Evolutionary conservation across 2,797 vertebrate species (phyloP), one percentile per base, ranked within the genome.

Genomic region (Xiphophorus birchmanni): DNA sequence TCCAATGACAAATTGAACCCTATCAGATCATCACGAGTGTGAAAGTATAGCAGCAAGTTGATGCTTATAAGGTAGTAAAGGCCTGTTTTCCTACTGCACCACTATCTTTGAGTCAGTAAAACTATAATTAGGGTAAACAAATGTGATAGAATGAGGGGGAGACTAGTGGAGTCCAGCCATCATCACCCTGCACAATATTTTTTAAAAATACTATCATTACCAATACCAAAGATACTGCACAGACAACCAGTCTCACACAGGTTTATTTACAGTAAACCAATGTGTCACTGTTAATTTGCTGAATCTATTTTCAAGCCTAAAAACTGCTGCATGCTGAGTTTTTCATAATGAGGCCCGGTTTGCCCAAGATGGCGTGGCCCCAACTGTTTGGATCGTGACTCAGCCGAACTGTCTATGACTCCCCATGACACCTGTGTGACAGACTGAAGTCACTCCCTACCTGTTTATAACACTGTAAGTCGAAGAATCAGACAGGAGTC

Each of bases 401-500:
- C 88, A 90, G 88, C 87, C 67, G 77, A 42, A 74, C 82, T 54
- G 82, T 88, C 80, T 92, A 83, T 88, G 84, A 90, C 85, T 90
- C 78, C 56, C 50, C 85, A 42, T 47, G 90, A 87, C 92, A 93
- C 93, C 92, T 90, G 89, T 86, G 90, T 90, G 91, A 90, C 52
- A 89, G 79, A 81, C 84, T 90, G 90, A 91, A 87, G 90, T 93
- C 91, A 89, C 81, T 72, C 65, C 77, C 78, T 83, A 63, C 67
- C 35, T 88, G 90, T 94, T 92, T 90, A 86, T 77, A 87, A 84
- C 78, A 47, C 80, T 45, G 84, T 74, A 87, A 84, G 88, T 87
- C 89, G 82, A 86, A 89, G 84, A 89, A 87, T 91, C 92, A 92
- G 90, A 89, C 88, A 84, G 82, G 76, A 91, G 90, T 91, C 90